Conservation (phyloP, 2,888 invertebrate species). For the Yponomeuta cagnagella region DNA sequence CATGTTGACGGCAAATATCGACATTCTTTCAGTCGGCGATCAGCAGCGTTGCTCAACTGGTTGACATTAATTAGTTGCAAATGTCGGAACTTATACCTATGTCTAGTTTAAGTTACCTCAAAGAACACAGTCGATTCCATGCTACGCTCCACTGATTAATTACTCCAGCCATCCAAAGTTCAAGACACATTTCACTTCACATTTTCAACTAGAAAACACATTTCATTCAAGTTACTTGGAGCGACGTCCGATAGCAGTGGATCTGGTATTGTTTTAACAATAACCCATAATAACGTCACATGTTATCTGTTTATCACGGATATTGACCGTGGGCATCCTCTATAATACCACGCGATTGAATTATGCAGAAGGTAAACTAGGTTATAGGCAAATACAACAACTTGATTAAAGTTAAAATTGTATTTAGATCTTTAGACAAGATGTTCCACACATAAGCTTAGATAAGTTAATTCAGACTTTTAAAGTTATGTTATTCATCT, state of each 20-base stretch:
- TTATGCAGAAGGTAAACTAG: background rate
- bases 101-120: constrained; percentile 30
- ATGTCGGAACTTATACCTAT: background rate
- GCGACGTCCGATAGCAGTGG: background rate
- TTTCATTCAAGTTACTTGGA: background rate
- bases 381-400: no score
- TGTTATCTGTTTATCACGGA: constrained; percentile 36
- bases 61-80: no score
- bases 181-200: background rate
- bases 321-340: constrained; percentile 31
- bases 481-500: no score
- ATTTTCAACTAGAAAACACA: background rate
- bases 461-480: no score
- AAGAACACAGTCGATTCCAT: constrained; percentile 39
- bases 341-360: background rate
- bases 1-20: no score
- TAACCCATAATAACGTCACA: background rate
- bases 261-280: background rate
- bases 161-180: background rate
- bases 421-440: no score
- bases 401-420: no score
- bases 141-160: constrained; percentile 16
- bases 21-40: no score
- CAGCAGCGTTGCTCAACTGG: no score
- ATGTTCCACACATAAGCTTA: no score